Evolutionary conservation across 1,140 invertebrate genomes (phyloP).

Genomic region (Chlorops oryzae): DNA sequence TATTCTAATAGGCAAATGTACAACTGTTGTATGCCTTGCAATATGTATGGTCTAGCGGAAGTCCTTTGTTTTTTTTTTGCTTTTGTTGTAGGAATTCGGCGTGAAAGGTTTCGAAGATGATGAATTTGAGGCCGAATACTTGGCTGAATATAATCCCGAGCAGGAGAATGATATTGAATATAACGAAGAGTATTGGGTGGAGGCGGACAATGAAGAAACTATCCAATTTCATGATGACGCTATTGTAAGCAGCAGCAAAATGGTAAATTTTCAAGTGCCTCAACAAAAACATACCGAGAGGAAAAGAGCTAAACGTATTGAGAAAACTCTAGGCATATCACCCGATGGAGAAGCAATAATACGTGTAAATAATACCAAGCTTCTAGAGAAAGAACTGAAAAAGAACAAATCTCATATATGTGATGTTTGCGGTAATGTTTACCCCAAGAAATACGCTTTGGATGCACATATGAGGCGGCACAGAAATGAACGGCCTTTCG

Average conservation of each 20-base stretch:
- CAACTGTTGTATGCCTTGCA: no score
- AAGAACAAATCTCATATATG: conserved; percentile 28
- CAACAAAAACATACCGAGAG: neutral
- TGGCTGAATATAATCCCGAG: neutral
- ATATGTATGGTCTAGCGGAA: no score
- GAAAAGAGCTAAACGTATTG: neutral
- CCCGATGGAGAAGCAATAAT: conserved; percentile 13
- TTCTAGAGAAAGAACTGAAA: neutral
- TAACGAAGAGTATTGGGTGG: conserved; percentile 4
- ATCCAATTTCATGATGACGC: neutral
- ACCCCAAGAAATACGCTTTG: conserved; percentile 36
- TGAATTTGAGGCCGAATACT: neutral
- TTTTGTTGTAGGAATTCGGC: neutral
- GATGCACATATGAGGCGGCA: conserved; percentile 43
- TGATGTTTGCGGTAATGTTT: conserved; percentile 39
- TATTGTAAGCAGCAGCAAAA: neutral
- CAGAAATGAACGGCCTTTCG: conserved; percentile 35
- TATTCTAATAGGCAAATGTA: no score
- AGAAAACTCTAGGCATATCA: conserved; percentile 12
- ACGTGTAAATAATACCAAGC: conserved; percentile 1
- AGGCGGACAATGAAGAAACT: conserved; percentile 2
- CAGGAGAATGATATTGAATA: conserved; percentile 1
- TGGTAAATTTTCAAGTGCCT: neutral
- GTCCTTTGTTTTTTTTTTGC: no score
- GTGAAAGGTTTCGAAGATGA: neutral